These are phyloP conservation scores for Hippocampus guttulatus DNA, from an alignment of 2,113 vertebrate species.

Conservation along the genomic window DNA sequence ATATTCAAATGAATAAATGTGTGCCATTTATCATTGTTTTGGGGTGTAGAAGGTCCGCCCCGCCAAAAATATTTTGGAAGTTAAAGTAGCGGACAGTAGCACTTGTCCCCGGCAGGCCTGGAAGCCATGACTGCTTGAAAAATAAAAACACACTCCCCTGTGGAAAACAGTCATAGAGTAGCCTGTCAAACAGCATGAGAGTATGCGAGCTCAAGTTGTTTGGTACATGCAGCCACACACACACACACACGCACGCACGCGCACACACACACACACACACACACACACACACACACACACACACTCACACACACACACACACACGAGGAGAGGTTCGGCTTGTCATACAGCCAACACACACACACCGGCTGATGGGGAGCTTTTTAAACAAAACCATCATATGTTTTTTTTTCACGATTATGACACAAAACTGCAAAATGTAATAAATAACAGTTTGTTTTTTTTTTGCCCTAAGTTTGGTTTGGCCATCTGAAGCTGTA, in stretches of 20 bases:
- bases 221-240: neutral
- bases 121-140: neutral
- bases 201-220: neutral
- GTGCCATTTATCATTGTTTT: neutral
- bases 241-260: too few relatives aligned
- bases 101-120: neutral
- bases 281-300: too few relatives aligned
- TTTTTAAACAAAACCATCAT: neutral
- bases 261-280: neutral
- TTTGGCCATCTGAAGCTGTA: neutral
- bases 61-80: neutral
- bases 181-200: constrained; percentile 1
- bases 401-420: neutral
- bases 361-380: neutral
- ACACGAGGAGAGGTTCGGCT: neutral
- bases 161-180: neutral
- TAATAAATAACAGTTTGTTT: neutral
- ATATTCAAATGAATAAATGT: neutral
- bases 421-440: neutral
- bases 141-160: neutral
- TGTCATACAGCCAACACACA: constrained; percentile 1
- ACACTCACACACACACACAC: neutral
- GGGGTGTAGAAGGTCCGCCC: too few relatives aligned
- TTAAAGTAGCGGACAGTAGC: neutral
- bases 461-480: neutral